phyloP scores from a whole-genome alignment of 1,140 invertebrate species.

The Penaeus indicus region DNA sequence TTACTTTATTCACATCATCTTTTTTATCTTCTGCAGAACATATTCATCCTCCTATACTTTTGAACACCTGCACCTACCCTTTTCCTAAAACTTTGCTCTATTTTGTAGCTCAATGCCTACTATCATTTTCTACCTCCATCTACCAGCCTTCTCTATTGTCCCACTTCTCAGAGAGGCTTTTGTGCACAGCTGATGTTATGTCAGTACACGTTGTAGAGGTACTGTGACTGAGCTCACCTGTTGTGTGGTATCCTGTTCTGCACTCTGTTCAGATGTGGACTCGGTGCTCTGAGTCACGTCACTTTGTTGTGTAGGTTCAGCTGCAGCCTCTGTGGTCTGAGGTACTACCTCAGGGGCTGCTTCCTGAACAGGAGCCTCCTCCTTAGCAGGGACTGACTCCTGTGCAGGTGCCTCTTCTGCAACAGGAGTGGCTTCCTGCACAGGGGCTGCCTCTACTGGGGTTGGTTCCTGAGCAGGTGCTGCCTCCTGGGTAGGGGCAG shows the following conservation, averaged over 20 bases:
- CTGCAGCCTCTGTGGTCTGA: constrained; percentile 45
- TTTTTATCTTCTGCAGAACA: too few relatives aligned
- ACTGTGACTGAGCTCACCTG: constrained; percentile 42
- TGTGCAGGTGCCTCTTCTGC: constrained; percentile 25
- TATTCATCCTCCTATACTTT: too few relatives aligned
- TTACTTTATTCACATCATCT: too few relatives aligned
- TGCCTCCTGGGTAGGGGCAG: constrained; percentile 30
- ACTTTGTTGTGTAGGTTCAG: constrained; percentile 43
- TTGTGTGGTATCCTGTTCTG: constrained; percentile 53
- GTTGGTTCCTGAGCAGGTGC: constrained; percentile 16
- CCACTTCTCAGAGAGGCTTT: too few relatives aligned
- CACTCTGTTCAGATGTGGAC: constrained; percentile 53
- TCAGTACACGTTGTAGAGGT: neutral
- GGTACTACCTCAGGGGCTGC: constrained; percentile 34
- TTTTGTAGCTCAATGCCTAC: too few relatives aligned
- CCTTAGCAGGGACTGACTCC: constrained; percentile 28
- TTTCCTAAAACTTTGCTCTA: too few relatives aligned
- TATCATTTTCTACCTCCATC: too few relatives aligned
- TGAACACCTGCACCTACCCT: too few relatives aligned
- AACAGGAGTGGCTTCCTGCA: constrained; percentile 35
- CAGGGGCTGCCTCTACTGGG: constrained; percentile 23
- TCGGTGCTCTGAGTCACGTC: constrained; percentile 39
- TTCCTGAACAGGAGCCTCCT: constrained; percentile 42
- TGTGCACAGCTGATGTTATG: too few relatives aligned
- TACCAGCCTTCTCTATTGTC: too few relatives aligned